Percentiles rank a stretch among this genome's conserved stretches.
Conservation (phyloP, 2,888 invertebrate species). For the Andrena bicolor region DNA sequence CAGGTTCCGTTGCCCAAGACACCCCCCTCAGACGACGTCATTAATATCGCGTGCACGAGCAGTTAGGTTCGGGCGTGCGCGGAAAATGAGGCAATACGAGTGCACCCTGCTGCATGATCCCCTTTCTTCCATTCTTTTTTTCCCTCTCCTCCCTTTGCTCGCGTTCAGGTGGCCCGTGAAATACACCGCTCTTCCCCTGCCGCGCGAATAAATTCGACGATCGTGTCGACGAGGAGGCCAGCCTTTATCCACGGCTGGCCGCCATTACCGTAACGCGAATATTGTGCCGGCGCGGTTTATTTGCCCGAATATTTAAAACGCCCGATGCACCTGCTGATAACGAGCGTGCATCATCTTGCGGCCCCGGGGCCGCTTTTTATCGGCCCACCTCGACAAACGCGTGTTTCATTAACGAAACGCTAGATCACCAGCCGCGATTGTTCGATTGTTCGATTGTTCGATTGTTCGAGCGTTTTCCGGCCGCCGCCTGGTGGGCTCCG, state of each 20-base stretch:
- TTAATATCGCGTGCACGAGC: conserved; percentile 42
- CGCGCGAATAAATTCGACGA: conserved; percentile 43
- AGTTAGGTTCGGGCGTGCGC: conserved; percentile 32
- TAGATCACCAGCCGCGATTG: background rate
- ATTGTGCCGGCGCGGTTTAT: conserved; percentile 28
- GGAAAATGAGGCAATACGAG: conserved; percentile 17
- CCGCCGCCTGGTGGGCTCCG: background rate
- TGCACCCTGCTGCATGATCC: conserved; percentile 33
- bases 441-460: conserved; percentile 1
- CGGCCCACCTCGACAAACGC: background rate
- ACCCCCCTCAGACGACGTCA: conserved; percentile 26
- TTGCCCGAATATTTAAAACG: conserved; percentile 48
- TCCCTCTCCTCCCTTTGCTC: background rate
- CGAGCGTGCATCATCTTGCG: conserved; percentile 52
- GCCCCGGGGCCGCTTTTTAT: conserved; percentile 17
- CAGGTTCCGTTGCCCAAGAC: conserved; percentile 6
- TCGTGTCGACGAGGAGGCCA: conserved; percentile 28
- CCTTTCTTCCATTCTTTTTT: background rate
- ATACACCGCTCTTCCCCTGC: conserved; percentile 9
- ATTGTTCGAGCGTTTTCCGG: background rate
- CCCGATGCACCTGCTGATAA: conserved; percentile 47
- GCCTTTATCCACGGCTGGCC: conserved; percentile 32
- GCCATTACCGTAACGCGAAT: conserved; percentile 34
- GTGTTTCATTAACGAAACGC: conserved; percentile 34
- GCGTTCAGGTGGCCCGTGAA: conserved; percentile 19